Evolutionary conservation across 2,888 invertebrate genomes (phyloP).

Genomic region (Stegophylla sp.): DNA sequence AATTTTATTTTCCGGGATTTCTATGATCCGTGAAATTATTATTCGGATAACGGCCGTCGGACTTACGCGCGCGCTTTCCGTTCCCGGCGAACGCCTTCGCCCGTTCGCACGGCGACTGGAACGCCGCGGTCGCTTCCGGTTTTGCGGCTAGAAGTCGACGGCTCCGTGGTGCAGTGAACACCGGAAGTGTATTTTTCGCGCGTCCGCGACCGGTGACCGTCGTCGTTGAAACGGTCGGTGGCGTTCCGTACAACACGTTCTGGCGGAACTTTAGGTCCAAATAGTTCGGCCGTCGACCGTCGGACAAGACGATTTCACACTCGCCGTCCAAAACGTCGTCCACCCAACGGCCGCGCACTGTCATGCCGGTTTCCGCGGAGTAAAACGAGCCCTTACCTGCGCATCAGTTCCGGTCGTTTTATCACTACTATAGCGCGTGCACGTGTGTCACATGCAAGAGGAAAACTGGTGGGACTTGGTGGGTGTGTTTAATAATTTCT

Average conservation of each 20-base stretch:
- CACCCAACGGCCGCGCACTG: constrained; percentile 15
- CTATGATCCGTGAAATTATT: too few relatives aligned
- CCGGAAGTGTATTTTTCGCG: too few relatives aligned
- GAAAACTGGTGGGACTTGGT: too few relatives aligned
- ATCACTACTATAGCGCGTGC: too few relatives aligned
- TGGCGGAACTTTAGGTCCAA: not conserved
- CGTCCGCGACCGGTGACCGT: not conserved
- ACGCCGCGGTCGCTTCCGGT: too few relatives aligned
- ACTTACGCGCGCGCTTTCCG: too few relatives aligned
- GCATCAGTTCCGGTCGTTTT: not conserved
- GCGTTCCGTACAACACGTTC: constrained; percentile 11
- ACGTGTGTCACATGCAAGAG: too few relatives aligned
- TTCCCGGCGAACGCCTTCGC: too few relatives aligned
- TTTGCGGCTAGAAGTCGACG: not conserved
- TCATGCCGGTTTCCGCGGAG: constrained; percentile 10
- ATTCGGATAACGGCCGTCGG: too few relatives aligned
- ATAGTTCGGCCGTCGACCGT: not conserved
- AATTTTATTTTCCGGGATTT: too few relatives aligned
- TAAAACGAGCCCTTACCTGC: constrained; percentile 31
- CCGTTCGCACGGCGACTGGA: too few relatives aligned
- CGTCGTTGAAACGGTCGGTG: not conserved
- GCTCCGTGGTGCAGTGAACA: not conserved
- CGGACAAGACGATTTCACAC: constrained; percentile 30
- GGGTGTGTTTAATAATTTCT: too few relatives aligned
- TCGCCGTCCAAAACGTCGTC: constrained; percentile 36